These are phyloP conservation scores for Drosophila sp. DNA, from an alignment of 1,140 invertebrate species.

Conservation along the genomic window DNA sequence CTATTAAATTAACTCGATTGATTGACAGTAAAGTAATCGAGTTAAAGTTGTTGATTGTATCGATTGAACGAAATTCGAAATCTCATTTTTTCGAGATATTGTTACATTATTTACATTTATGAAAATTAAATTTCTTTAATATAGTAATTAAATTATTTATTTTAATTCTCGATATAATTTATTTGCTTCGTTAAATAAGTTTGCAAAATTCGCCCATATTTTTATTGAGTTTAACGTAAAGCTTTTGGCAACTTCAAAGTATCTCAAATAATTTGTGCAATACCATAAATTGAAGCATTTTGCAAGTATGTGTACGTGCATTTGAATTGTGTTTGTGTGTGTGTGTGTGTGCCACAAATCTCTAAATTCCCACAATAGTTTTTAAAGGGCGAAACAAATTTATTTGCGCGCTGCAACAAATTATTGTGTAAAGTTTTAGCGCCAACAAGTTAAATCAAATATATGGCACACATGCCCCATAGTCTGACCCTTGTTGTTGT, in stretches of 20 bases:
- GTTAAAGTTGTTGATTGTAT: too few species aligned
- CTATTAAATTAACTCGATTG: too few species aligned
- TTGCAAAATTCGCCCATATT: neutral
- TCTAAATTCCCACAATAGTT: conserved; percentile 80
- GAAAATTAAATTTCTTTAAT: too few species aligned
- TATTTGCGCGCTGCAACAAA: conserved; percentile 70
- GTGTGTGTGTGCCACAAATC: conserved; percentile 67
- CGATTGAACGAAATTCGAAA: too few species aligned
- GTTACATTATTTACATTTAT: too few species aligned
- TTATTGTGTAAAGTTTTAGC: conserved; percentile 63
- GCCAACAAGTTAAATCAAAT: conserved; percentile 82
- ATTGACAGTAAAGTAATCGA: too few species aligned
- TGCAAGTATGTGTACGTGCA: conserved; percentile 21
- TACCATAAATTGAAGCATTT: conserved; percentile 59
- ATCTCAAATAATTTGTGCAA: conserved; percentile 16
- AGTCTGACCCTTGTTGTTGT: conserved; percentile 18
- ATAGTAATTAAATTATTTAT: neutral
- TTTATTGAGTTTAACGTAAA: neutral
- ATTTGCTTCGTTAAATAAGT: too few species aligned
- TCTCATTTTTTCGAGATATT: too few species aligned
- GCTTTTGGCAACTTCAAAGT: conserved; percentile 3
- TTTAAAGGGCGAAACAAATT: conserved; percentile 74
- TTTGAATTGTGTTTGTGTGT: conserved; percentile 15
- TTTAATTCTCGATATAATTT: too few species aligned
- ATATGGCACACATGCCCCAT: conserved; percentile 51